Percentiles rank a stretch among this genome's conserved stretches.
Evolutionary conservation across 2,888 invertebrate species (phyloP).

Genomic region (Caenorhabditis becei): DNA sequence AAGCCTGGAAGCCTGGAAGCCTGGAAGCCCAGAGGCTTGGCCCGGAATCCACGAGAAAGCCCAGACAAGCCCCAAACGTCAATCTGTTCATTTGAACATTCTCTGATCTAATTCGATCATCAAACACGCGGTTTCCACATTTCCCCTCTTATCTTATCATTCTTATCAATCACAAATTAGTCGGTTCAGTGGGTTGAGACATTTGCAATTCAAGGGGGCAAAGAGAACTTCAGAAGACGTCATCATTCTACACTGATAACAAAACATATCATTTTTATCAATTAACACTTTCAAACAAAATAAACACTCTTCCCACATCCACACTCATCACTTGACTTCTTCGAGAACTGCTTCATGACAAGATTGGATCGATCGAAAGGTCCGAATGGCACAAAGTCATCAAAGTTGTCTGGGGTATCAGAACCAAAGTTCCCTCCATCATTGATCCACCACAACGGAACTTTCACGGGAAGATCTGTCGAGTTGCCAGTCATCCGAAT

Average conservation of each 20-base stretch:
- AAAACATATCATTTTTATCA: too few relatives aligned
- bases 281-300: too few relatives aligned
- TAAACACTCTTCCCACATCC: too few relatives aligned
- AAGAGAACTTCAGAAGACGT: too few relatives aligned
- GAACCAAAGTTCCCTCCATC: not conserved
- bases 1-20: too few relatives aligned
- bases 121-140: slow-evolving; percentile 13
- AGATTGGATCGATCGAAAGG: too few relatives aligned
- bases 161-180: too few relatives aligned
- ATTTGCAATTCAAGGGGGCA: not conserved
- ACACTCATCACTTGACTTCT: too few relatives aligned
- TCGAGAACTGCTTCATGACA: not conserved
- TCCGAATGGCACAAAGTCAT: not conserved
- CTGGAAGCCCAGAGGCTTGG: too few relatives aligned
- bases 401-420: not conserved
- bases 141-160: not conserved
- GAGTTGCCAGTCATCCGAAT: not conserved
- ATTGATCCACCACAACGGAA: not conserved
- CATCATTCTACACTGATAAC: too few relatives aligned
- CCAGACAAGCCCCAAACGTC: not conserved
- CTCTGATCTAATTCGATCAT: not conserved
- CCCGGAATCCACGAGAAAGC: not conserved
- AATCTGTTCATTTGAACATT: not conserved
- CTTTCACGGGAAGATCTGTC: not conserved
- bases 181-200: not conserved